A percentile compares a stretch with the other conserved stretches of the same genome.
phyloP scores from a whole-genome alignment of 2,888 invertebrate species.

The Pollenia labialis region DNA sequence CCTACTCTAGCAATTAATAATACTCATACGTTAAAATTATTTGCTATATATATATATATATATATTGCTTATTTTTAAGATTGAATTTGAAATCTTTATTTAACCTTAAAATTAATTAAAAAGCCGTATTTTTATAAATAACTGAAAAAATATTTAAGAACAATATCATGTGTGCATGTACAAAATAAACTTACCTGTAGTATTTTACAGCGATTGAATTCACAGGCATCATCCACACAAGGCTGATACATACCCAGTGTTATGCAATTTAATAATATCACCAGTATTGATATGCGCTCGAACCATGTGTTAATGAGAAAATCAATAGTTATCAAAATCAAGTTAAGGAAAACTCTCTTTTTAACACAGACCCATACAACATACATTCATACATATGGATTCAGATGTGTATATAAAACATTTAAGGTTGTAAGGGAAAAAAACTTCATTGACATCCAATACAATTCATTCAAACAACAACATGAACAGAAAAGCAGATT shows the following conservation, averaged over 20 bases:
- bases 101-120: slow-evolving; percentile 12
- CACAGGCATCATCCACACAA: slow-evolving; percentile 96
- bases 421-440: not conserved
- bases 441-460: slow-evolving; percentile 29
- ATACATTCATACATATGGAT: not conserved
- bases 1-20: not conserved
- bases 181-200: slow-evolving; percentile 89
- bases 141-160: slow-evolving; percentile 3
- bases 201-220: slow-evolving; percentile 94
- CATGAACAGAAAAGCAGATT: not conserved
- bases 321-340: slow-evolving; percentile 75
- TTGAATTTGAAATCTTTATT: not conserved
- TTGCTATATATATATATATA: too few species aligned
- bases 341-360: slow-evolving; percentile 62
- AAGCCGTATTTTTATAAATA: slow-evolving; percentile 2
- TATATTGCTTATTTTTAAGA: not conserved
- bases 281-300: slow-evolving; percentile 98
- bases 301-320: slow-evolving; percentile 91
- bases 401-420: not conserved
- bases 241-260: slow-evolving; percentile 99
- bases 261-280: slow-evolving; percentile 98
- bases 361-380: not conserved
- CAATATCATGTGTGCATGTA: not conserved
- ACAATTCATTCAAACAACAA: slow-evolving; percentile 31
- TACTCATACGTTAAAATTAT: slow-evolving; percentile 23